phyloP scores from a whole-genome alignment of 2,888 invertebrate genomes.

The Heliconius aoede region DNA sequence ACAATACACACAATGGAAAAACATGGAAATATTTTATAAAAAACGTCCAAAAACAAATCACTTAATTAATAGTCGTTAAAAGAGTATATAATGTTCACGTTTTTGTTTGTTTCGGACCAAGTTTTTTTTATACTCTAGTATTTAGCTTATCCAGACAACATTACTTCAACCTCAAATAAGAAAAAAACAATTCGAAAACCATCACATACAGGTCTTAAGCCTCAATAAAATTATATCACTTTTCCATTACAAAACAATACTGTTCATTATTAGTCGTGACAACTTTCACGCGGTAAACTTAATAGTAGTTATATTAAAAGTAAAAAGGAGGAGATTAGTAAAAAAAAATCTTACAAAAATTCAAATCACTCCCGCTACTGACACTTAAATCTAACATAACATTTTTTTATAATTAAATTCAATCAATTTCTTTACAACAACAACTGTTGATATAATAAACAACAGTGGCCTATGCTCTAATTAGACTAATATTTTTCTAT shows the following conservation, averaged over 20 bases:
- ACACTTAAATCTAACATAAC: constrained; percentile 49
- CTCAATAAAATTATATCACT: constrained; percentile 75
- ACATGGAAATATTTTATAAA: constrained; percentile 30
- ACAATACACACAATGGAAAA: constrained; percentile 47
- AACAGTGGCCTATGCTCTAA: constrained; percentile 54
- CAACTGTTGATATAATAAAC: constrained; percentile 74
- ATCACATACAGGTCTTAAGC: constrained; percentile 54
- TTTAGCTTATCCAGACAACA: constrained; percentile 9
- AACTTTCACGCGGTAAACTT: constrained; percentile 63
- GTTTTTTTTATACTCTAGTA: neutral
- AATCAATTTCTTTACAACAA: constrained; percentile 80
- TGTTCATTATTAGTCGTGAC: constrained; percentile 59
- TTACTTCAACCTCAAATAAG: constrained; percentile 29
- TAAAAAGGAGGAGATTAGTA: constrained; percentile 42
- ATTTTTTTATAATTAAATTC: constrained; percentile 69
- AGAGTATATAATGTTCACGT: constrained; percentile 2
- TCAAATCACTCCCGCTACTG: constrained; percentile 47
- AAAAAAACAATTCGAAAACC: constrained; percentile 31
- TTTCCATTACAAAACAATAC: constrained; percentile 63
- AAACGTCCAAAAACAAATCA: constrained; percentile 33
- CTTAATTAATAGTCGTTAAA: constrained; percentile 14
- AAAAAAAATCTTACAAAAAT: constrained; percentile 40
- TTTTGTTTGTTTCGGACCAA: neutral
- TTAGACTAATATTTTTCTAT: constrained; percentile 67
- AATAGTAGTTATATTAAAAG: constrained; percentile 52